These are phyloP conservation scores for Thalassarche chlororhynchos DNA, from an alignment of 2,113 vertebrate genomes.

Conservation along the genomic window DNA sequence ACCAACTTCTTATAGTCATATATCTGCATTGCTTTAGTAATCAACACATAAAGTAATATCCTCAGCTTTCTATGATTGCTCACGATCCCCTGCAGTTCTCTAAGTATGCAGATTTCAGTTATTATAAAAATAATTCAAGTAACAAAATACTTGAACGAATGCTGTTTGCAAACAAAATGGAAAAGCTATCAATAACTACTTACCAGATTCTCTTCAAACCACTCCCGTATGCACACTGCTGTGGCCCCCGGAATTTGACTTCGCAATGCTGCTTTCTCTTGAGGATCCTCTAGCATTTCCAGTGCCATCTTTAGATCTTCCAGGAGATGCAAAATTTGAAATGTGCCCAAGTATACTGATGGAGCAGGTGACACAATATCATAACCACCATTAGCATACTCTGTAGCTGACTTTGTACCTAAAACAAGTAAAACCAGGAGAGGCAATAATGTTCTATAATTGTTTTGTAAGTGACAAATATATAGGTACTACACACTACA, in stretches of 20 bases:
- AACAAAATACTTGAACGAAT: not conserved
- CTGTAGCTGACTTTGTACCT: conserved; percentile 86
- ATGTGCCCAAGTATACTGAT: conserved; percentile 65
- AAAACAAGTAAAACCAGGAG: not conserved
- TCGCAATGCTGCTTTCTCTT: conserved; percentile 75
- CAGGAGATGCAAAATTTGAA: conserved; percentile 82
- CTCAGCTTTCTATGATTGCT: not conserved
- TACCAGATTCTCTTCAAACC: conserved; percentile 83
- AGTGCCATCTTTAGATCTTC: conserved; percentile 83
- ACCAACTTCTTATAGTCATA: not conserved
- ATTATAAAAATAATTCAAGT: not conserved
- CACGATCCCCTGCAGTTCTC: not conserved
- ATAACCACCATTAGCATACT: conserved; percentile 69
- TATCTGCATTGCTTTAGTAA: not conserved
- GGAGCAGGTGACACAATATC: conserved; percentile 71
- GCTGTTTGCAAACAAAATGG: not conserved
- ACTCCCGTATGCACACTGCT: conserved; percentile 76
- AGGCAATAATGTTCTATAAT: not conserved
- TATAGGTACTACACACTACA: not conserved
- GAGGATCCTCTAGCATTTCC: conserved; percentile 78
- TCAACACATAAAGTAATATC: not conserved
- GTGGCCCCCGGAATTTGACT: conserved; percentile 82
- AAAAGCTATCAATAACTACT: conserved; percentile 24
- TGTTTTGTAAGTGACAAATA: not conserved
- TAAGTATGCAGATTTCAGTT: not conserved